Percentiles rank a stretch among this genome's conserved stretches.
phyloP scores from a whole-genome alignment of 2,113 vertebrate species.

The Dryoscopus gambensis region DNA sequence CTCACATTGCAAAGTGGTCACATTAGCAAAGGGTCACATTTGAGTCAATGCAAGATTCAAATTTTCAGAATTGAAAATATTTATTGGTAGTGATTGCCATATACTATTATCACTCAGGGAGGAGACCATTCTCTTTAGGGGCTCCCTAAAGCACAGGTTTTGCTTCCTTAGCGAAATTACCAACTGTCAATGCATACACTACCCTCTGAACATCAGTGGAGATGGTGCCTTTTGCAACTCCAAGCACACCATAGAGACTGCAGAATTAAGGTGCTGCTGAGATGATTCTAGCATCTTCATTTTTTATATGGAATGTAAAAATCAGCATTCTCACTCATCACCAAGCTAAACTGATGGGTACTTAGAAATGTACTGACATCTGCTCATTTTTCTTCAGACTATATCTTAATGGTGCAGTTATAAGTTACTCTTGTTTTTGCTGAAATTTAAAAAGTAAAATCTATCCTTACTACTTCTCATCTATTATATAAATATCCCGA shows the following conservation, averaged over 20 bases:
- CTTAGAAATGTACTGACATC: neutral
- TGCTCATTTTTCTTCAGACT: constrained; percentile 16
- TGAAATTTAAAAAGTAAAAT: constrained; percentile 2
- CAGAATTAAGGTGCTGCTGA: neutral
- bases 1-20: neutral
- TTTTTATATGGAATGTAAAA: neutral
- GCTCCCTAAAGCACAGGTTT: neutral
- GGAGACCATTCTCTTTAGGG: neutral
- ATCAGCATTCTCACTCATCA: neutral
- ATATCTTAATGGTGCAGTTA: neutral
- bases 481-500: constrained; percentile 12
- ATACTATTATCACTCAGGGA: neutral
- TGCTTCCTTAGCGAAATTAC: neutral
- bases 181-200: neutral
- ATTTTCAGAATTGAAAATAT: neutral
- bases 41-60: neutral
- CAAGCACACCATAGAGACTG: neutral
- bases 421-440: neutral
- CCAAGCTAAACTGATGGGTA: neutral
- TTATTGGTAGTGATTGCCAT: neutral
- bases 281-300: neutral
- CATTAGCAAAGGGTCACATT: neutral
- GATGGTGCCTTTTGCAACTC: neutral
- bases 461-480: constrained; percentile 6
- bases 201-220: neutral